Base-by-base conservation (phyloP, 2,888 invertebrate genomes). In the Tachystola acroxantha region DNA sequence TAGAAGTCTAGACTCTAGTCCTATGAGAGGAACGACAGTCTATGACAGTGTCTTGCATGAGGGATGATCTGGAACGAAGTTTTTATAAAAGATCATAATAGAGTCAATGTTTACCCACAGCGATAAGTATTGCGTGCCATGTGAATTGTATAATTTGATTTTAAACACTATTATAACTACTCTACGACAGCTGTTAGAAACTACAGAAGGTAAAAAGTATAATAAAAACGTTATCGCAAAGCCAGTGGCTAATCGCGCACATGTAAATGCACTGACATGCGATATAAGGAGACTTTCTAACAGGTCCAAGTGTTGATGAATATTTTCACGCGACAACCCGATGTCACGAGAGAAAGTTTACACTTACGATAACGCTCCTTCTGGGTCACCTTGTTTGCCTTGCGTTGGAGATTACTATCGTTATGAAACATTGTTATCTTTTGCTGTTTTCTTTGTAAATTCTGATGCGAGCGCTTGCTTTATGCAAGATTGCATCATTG, bases 331-430 rank as follows among this genome's bases (percentile, higher is more conserved):
- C 57, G 46, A 59, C 35, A 24, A 24, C 24, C 32, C 9, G 10
- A 19, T 30, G 10, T 30, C 30, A 19, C 43, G 13, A 40, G 61
- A 50, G 69, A 70, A 69, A 71, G 70, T 58, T 37, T 32, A 48
- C 53, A 50, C 57, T 46, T 46, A 50, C 50, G 27, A 27, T 27
- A 27, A 35, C 36, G 32, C 28, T 45, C 42, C 48, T 48, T 45
- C 34, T 45, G 39, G 48, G 45, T 46, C 47, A 42, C 42, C 37
- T 31, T 25, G 38, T 32, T 30, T 13, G 26, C 16, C 3, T n/a
- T n/a, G n/a, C n/a, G n/a, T n/a, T 16, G 6, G 3, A 16, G 16
- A 16, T 16, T 16, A 16, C 16, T 16, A 6, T 6, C 6, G 16
- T 16, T 16, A 6, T 6, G 16, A 16, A 16, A 16, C 12, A 32